phyloP scores from a whole-genome alignment of 2,797 vertebrate species.

The Octomys mimax region DNA sequence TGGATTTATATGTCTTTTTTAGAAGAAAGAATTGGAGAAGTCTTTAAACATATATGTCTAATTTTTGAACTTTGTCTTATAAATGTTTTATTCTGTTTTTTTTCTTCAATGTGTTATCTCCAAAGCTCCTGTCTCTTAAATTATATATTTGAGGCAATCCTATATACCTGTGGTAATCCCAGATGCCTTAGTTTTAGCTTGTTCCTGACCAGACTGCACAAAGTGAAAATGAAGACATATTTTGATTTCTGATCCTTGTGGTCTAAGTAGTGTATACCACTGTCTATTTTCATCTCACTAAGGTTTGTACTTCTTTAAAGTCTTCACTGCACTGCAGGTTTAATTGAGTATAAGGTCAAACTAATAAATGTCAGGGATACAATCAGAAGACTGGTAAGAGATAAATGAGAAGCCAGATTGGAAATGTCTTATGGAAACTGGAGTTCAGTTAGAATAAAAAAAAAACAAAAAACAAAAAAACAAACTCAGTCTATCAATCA shows the following conservation, averaged over 20 bases:
- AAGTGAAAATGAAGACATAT: constrained; percentile 24
- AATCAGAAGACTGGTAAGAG: neutral
- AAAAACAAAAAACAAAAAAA: too few relatives aligned
- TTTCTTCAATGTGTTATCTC: neutral
- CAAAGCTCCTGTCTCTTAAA: constrained; percentile 47
- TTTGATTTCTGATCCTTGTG: neutral
- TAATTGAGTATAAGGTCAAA: neutral
- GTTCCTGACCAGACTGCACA: neutral
- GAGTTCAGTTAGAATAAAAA: neutral
- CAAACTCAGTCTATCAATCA: neutral
- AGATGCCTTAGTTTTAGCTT: neutral
- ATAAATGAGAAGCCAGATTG: neutral
- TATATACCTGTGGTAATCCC: neutral
- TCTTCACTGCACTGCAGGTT: neutral
- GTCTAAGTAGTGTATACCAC: neutral
- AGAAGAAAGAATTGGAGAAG: constrained; percentile 10
- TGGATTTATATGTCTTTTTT: neutral
- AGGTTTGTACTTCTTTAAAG: neutral
- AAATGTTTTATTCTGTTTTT: constrained; percentile 58
- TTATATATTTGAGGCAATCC: constrained; percentile 58
- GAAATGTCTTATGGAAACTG: neutral
- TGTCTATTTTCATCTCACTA: neutral
- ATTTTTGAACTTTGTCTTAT: constrained; percentile 68
- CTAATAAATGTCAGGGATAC: neutral
- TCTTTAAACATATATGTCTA: constrained; percentile 62